Conservation (phyloP, 2,797 vertebrate genomes). For the Lithobates sylvaticus region DNA sequence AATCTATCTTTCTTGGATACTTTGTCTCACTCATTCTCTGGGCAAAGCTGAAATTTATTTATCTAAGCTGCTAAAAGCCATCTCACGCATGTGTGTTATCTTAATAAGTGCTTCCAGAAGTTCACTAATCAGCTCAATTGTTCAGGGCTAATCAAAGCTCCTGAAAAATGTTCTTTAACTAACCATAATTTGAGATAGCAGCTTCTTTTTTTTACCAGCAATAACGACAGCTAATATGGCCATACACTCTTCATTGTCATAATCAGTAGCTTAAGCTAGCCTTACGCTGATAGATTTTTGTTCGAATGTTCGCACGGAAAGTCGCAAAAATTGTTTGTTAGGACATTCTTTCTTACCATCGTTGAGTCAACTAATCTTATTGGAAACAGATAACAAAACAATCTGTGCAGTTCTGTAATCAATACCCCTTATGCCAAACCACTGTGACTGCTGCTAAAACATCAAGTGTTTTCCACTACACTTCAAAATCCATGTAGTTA, state of each 20-base stretch:
- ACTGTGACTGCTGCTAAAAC: too few relatives aligned
- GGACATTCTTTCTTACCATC: too few relatives aligned
- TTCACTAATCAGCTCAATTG: constrained; percentile 33
- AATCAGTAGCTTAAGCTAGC: neutral
- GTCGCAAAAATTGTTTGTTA: too few relatives aligned
- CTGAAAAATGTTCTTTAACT: constrained; percentile 2
- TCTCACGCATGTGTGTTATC: constrained; percentile 52
- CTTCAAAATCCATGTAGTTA: too few relatives aligned
- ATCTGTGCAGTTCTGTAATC: too few relatives aligned
- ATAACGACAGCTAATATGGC: neutral
- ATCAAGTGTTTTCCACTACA: too few relatives aligned
- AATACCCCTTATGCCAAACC: too few relatives aligned
- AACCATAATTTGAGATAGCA: neutral
- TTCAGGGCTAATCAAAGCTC: constrained; percentile 26
- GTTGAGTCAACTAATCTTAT: too few relatives aligned
- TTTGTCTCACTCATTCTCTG: constrained; percentile 66
- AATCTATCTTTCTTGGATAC: constrained; percentile 76
- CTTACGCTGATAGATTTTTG: too few relatives aligned
- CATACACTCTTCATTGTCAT: neutral
- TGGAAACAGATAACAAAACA: too few relatives aligned
- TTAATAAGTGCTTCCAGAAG: constrained; percentile 45
- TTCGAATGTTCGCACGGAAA: too few relatives aligned
- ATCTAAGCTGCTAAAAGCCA: constrained; percentile 64
- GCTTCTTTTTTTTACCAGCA: neutral
- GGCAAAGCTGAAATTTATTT: constrained; percentile 66